phyloP scores from a whole-genome alignment of 64 coral and sea anemone species.

The Catalaphyllia jardinei region DNA sequence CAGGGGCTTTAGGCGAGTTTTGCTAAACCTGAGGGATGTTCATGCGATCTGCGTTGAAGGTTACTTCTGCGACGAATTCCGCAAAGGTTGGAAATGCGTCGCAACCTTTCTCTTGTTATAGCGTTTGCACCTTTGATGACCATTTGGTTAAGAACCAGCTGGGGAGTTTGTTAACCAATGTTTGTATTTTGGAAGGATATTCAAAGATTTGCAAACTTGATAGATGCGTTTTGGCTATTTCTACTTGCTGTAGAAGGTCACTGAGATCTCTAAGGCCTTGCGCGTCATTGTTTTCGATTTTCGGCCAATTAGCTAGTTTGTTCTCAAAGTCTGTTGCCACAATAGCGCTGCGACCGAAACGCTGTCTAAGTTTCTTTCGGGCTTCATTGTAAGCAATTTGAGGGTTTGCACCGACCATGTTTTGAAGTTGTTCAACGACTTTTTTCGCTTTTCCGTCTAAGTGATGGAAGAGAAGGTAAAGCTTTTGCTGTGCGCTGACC shows the following conservation, averaged over 20 bases:
- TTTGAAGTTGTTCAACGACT: constrained; percentile 62
- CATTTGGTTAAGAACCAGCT: constrained; percentile 65
- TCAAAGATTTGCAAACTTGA: constrained; percentile 43
- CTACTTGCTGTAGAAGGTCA: constrained; percentile 66
- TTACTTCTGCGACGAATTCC: constrained; percentile 60
- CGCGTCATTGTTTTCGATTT: constrained; percentile 34
- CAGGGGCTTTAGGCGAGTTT: neutral
- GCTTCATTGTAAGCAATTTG: constrained; percentile 59
- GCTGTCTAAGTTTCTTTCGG: constrained; percentile 52
- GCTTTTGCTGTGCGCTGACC: constrained; percentile 61
- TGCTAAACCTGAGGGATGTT: constrained; percentile 56
- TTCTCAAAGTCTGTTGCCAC: constrained; percentile 64
- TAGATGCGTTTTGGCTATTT: constrained; percentile 42
- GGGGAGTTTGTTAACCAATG: constrained; percentile 60
- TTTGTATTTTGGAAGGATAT: constrained; percentile 65
- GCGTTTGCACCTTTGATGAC: constrained; percentile 48
- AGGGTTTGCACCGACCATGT: constrained; percentile 48
- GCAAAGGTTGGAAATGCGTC: constrained; percentile 53
- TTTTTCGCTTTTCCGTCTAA: constrained; percentile 64
- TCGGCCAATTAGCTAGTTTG: constrained; percentile 54
- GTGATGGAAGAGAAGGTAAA: constrained; percentile 54
- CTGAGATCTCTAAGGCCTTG: constrained; percentile 48
- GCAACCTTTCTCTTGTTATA: constrained; percentile 45
- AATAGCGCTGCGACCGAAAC: constrained; percentile 44
- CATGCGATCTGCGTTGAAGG: constrained; percentile 58